Evolutionary conservation across 2,888 invertebrate species (phyloP), one percentile per base, ranked within the genome.

Genomic region (Oscheius sp.): DNA sequence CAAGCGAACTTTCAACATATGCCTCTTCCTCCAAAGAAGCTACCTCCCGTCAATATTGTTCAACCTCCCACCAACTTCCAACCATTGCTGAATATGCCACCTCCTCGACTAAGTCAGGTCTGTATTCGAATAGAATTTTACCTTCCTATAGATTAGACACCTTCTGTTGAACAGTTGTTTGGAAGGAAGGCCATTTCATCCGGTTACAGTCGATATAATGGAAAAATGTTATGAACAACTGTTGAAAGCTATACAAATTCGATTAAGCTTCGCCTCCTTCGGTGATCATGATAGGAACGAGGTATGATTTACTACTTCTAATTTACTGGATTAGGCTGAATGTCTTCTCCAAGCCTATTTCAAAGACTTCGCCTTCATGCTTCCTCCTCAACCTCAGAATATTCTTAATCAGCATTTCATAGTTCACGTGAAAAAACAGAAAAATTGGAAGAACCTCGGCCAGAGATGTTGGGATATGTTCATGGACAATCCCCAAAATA

Each of bases 191-290:
- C 71, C 67, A 1, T 75, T 61, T 41, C 78, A 75, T 24, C 69
- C 70, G 26, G 45, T 73, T 0, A 74, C 71, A 0, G 73, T 68
- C 9, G 78, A 78, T 44, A 32, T 78, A 22, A 69, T 72, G 56
- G 74, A 73, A 38, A 57, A 71, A 26, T 68, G 71, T n/a, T 62
- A 67, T 24, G 77, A 77, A 14, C 71, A 72, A n/a, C 73, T 73
- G 47, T 47, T 68, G 14, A 67, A 68, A 22, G 74, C 71, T 2
- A 64, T 72, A 9, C 14, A 68, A 2, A 66, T 62, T 24, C 70
- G 71, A 24, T 66, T 75, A 66, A 75, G 65, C 56, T 69, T 41
- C 45, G 68, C 66, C 17, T 38, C 20, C 1, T 67, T 67, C 50
- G 14, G 17, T 3, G 45, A 38, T 9, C 28, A n/a, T 22, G 67